Percentiles rank a stretch among this genome's conserved stretches.
Conservation (phyloP, 2,888 invertebrate species). For the Nowickia ferox region DNA sequence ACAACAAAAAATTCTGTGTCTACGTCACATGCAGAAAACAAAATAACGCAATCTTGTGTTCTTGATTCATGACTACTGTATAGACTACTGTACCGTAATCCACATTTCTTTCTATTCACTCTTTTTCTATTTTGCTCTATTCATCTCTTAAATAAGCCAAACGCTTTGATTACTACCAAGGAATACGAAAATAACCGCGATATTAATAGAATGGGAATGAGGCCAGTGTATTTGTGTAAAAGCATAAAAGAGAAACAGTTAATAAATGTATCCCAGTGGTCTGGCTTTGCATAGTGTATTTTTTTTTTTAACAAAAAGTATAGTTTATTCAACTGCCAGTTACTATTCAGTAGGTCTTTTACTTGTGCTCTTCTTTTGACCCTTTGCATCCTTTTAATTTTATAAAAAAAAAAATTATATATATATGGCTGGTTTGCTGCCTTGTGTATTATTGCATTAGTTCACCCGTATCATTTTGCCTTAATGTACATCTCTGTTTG, state of each 20-base stretch:
- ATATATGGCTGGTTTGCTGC: neutral
- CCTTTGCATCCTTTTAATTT: constrained; percentile 4
- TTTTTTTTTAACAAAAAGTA: constrained; percentile 21
- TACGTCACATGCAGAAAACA: too few relatives aligned
- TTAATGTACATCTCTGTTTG: constrained; percentile 36
- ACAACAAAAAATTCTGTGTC: too few relatives aligned
- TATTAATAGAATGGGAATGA: too few relatives aligned
- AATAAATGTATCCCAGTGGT: constrained; percentile 7
- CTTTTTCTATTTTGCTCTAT: too few relatives aligned
- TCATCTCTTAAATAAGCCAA: too few relatives aligned
- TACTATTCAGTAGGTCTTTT: neutral
- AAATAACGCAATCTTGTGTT: too few relatives aligned
- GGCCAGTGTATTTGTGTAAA: neutral
- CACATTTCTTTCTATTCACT: too few relatives aligned
- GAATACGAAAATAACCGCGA: too few relatives aligned
- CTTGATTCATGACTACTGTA: too few relatives aligned
- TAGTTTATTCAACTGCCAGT: constrained; percentile 8
- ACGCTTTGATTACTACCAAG: too few relatives aligned
- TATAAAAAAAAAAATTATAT: constrained; percentile 11
- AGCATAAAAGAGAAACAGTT: neutral
- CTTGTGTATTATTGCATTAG: constrained; percentile 10
- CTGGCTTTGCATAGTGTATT: constrained; percentile 3
- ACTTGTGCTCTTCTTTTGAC: neutral
- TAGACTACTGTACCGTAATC: too few relatives aligned
- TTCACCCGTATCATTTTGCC: constrained; percentile 10